A percentile compares a stretch with the other conserved stretches of the same genome.
Evolutionary conservation across 2,797 vertebrate species (phyloP).

Genomic region (Sebastolobus alascanus): DNA sequence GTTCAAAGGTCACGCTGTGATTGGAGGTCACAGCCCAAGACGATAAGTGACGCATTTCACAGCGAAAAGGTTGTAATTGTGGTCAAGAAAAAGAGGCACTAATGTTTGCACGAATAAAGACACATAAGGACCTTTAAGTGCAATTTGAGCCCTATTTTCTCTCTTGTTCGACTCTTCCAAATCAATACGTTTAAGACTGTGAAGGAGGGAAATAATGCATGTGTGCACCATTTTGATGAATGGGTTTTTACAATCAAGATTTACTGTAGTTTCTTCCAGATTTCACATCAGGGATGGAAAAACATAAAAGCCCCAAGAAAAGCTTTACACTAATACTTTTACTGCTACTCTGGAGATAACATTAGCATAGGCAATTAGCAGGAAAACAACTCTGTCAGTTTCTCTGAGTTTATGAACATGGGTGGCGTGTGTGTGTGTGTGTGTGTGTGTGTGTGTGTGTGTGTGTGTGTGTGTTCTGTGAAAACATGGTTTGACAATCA

Average conservation of each 20-base stretch:
- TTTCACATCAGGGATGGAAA: slow-evolving; percentile 23
- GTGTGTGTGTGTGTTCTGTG: slow-evolving; percentile 21
- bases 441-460: neutral
- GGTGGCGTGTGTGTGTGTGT: slow-evolving; percentile 26
- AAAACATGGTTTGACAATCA: slow-evolving; percentile 52
- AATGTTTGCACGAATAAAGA: slow-evolving; percentile 14
- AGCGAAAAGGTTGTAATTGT: slow-evolving; percentile 31
- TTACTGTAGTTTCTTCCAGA: slow-evolving; percentile 11
- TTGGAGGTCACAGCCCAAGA: slow-evolving; percentile 55
- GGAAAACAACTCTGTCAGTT: slow-evolving; percentile 74
- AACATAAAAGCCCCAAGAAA: slow-evolving; percentile 62
- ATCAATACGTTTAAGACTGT: neutral
- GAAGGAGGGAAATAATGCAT: slow-evolving; percentile 4
- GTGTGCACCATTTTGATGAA: slow-evolving; percentile 7
- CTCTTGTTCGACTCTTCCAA: neutral
- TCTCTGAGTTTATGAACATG: slow-evolving; percentile 62
- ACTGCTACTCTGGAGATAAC: slow-evolving; percentile 67
- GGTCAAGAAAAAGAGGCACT: slow-evolving; percentile 5
- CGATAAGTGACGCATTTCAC: slow-evolving; percentile 38
- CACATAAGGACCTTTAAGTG: neutral
- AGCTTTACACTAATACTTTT: slow-evolving; percentile 70
- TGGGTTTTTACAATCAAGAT: slow-evolving; percentile 18
- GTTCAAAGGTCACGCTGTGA: slow-evolving; percentile 74
- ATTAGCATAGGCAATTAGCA: slow-evolving; percentile 82
- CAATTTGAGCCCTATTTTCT: neutral